Evolutionary conservation across 2,113 vertebrate species (phyloP).

Genomic region (Microtus montanus): DNA sequence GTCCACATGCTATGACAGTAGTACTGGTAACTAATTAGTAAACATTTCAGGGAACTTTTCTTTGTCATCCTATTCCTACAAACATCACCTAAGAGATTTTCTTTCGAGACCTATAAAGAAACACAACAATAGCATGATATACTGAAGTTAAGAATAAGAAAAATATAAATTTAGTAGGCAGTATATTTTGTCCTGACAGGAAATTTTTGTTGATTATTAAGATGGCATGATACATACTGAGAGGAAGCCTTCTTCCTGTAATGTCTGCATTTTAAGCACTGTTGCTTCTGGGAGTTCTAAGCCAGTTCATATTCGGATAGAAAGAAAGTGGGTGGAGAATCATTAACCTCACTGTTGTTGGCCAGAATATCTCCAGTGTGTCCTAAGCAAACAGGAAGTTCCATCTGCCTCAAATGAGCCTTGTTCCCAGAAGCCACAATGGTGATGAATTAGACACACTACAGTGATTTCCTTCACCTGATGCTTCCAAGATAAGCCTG

Average conservation of each 20-base stretch:
- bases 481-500: not conserved
- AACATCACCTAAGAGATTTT: slow-evolving; percentile 22
- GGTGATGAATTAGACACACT: not conserved
- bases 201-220: slow-evolving; percentile 44
- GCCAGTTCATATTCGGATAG: not conserved
- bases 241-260: not conserved
- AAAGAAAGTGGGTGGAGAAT: not conserved
- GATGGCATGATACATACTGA: not conserved
- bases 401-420: not conserved
- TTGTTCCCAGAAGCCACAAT: not conserved
- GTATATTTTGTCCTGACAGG: not conserved
- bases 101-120: not conserved
- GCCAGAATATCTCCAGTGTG: not conserved
- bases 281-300: not conserved
- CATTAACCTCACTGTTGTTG: not conserved
- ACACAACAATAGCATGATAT: slow-evolving; percentile 31
- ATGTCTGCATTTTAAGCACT: not conserved
- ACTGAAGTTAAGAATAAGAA: slow-evolving; percentile 24
- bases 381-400: not conserved
- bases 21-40: slow-evolving; percentile 19
- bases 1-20: not conserved
- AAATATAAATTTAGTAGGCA: slow-evolving; percentile 41
- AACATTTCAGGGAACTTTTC: not conserved
- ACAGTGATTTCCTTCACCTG: not conserved
- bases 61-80: slow-evolving; percentile 11